Base-by-base conservation (phyloP, 1,140 invertebrate species). In the Macrobrachium nipponense region DNA sequence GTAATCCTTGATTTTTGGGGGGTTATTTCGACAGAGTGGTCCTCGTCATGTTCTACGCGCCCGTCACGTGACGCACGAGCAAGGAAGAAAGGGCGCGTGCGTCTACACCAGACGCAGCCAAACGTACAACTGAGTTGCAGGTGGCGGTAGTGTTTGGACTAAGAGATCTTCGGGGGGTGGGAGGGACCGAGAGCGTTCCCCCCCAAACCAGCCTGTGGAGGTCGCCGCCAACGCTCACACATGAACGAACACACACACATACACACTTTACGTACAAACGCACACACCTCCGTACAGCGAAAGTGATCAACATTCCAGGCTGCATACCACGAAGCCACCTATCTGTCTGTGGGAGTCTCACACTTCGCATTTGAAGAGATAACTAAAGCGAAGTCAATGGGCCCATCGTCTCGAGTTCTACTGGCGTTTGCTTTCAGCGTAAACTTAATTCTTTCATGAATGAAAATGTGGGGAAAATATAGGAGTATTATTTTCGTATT, bases 1-100 rank as follows among this genome's bases (percentile, higher is more conserved):
- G 15, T 51, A 36, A 15, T 43, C 43, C 43, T n/a, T 51, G n/a
- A 15, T 18, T 14, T 14, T 51, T 17, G 10, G 11, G 8, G 58
- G 43, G 10, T 18, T n/a, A 10, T 15, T n/a, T 18, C 36, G 2
- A 43, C 51, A 44, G 58, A 4, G 20, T 27, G 36, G 14, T 23
- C 68, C 23, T 23, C 5, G 12, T 15, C 23, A 23, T 20, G 61
- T 66, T n/a, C 61, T 14, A 17, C 27, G 18, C 17, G n/a, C 18
- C n/a, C 70, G 82, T 51, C 82, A 85, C 82, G 82, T 85, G 82
- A 85, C 44, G 59, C 20, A 44, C 36, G 75, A 23, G 59, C n/a
- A 76, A 44, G 62, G 61, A 51, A 23, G 60, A 78, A 61, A n/a
- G 27, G 73, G 70, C 43, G 51, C 20, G 79, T 70, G 82, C 75